These are phyloP conservation scores for Coptodon bakossiorum DNA, from an alignment of 2,113 vertebrate genomes.

Conservation along the genomic window DNA sequence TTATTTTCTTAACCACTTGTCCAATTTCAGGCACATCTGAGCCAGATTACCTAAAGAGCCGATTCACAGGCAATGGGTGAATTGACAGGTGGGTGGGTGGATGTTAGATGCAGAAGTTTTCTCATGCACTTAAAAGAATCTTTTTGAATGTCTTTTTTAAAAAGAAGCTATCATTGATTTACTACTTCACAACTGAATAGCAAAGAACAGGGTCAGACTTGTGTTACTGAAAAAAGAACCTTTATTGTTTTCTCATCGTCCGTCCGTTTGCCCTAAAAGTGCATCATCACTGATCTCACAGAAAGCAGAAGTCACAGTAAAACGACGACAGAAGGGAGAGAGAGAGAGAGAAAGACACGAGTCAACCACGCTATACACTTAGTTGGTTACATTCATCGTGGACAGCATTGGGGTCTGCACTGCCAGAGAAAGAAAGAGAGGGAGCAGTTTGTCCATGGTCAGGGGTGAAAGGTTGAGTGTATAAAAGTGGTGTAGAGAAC, in stretches of 20 bases:
- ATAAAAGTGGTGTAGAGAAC: slow-evolving; percentile 68
- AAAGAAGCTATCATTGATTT: neutral
- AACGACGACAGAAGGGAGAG: slow-evolving; percentile 56
- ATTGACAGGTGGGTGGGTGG: neutral
- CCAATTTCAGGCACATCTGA: neutral
- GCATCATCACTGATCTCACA: slow-evolving; percentile 68
- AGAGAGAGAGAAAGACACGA: slow-evolving; percentile 54
- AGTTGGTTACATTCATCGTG: slow-evolving; percentile 62
- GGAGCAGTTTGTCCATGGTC: slow-evolving; percentile 8
- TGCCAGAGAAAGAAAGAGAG: slow-evolving; percentile 26
- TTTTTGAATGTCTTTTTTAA: accelerated
- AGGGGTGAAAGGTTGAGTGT: slow-evolving; percentile 53
- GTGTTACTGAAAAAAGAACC: slow-evolving; percentile 71
- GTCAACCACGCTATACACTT: slow-evolving; percentile 60
- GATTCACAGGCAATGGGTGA: neutral
- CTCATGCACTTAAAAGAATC: neutral
- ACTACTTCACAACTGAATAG: neutral
- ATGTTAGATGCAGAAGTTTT: neutral
- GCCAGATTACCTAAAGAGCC: neutral
- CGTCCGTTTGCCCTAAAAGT: slow-evolving; percentile 70
- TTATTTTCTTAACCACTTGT: neutral
- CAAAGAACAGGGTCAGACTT: slow-evolving; percentile 16
- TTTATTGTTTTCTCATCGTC: slow-evolving; percentile 74
- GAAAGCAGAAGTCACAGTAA: slow-evolving; percentile 61
- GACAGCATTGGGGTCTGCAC: slow-evolving; percentile 52